These are phyloP conservation scores for Nerophis lumbriciformis DNA, from an alignment of 2,113 vertebrate genomes.

Conservation along the genomic window DNA sequence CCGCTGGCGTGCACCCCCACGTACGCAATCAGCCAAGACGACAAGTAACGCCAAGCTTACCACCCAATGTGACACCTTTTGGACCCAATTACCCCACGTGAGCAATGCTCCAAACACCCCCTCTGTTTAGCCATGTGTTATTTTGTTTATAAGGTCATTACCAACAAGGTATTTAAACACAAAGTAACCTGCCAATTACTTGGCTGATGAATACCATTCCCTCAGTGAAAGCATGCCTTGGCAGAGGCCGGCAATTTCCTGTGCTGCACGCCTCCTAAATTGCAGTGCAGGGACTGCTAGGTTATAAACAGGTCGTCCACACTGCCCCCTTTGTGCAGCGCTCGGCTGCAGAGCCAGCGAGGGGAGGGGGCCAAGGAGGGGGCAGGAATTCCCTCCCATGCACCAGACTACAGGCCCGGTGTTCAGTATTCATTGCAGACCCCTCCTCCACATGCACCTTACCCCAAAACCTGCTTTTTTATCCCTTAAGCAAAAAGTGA, in stretches of 20 bases:
- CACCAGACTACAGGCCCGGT: slow-evolving; percentile 60
- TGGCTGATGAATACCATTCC: slow-evolving; percentile 87
- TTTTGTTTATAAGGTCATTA: slow-evolving; percentile 96
- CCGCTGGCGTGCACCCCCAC: slow-evolving; percentile 4
- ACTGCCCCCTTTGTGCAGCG: slow-evolving; percentile 84
- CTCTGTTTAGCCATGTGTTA: slow-evolving; percentile 71
- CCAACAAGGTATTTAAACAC: slow-evolving; percentile 85
- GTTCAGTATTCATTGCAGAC: slow-evolving; percentile 56
- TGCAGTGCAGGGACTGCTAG: slow-evolving; percentile 84
- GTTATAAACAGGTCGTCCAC: slow-evolving; percentile 77
- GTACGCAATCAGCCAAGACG: slow-evolving; percentile 39
- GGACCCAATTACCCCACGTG: slow-evolving; percentile 28
- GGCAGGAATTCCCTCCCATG: slow-evolving; percentile 74
- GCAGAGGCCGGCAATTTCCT: slow-evolving; percentile 94
- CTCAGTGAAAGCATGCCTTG: slow-evolving; percentile 86
- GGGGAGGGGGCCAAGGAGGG: neutral
- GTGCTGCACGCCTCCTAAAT: slow-evolving; percentile 89
- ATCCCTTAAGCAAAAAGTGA: neutral
- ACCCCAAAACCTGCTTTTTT: slow-evolving; percentile 22
- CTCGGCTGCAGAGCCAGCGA: slow-evolving; percentile 36
- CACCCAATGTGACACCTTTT: slow-evolving; percentile 29
- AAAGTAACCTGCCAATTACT: slow-evolving; percentile 89
- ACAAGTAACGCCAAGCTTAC: slow-evolving; percentile 10
- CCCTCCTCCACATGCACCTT: slow-evolving; percentile 35
- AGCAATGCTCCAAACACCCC: slow-evolving; percentile 68